Evolutionary conservation across 2,113 vertebrate genomes (phyloP), one percentile per base, ranked within the genome.

Genomic region (Dicaeum eximium): DNA sequence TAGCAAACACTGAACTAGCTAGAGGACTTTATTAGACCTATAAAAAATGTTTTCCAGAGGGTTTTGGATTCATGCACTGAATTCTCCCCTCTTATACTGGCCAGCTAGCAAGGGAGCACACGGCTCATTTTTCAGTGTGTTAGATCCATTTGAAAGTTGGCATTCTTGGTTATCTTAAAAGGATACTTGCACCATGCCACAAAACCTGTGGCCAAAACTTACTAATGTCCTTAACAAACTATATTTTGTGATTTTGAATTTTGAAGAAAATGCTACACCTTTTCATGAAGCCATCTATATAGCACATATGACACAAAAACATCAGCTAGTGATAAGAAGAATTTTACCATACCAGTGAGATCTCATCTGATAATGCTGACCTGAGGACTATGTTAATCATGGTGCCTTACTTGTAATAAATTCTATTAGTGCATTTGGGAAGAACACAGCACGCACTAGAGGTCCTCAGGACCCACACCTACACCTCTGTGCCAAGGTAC

Each of bases 11-110:
- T 80, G 82, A 88, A 74, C 30, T 89, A 87, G 56, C 60, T 47
- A n/a, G 31, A 74, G 38, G 22, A 73, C 79, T 92, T 95, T 88
- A 90, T 20, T 65, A 12, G 50, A 61, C 66, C 48, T 80, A 88
- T 77, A 92, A 77, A 80, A 44, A 92, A 69, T 69, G 61, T 19
- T 90, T 96, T 72, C 71, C 88, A 92, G 74, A 44, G 54, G n/a
- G 33, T 62, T 93, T 88, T 88, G 80, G 71, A 88, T 90, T 92
- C 80, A 83, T 54, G 33, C 27, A 54, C 37, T 85, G 48, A 81
- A 82, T 88, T 90, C 15, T 94, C 16, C 28, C 9, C 38, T 58
- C 25, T 85, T 47, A 35, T 6, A 45, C 15, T 38, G 30, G 25
- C 58, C 48, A 50, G 45, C 37, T 57, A 82, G 15, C n/a, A 75